Evolutionary conservation across 2,888 invertebrate species (phyloP).

Genomic region (Conistra vaccinii): DNA sequence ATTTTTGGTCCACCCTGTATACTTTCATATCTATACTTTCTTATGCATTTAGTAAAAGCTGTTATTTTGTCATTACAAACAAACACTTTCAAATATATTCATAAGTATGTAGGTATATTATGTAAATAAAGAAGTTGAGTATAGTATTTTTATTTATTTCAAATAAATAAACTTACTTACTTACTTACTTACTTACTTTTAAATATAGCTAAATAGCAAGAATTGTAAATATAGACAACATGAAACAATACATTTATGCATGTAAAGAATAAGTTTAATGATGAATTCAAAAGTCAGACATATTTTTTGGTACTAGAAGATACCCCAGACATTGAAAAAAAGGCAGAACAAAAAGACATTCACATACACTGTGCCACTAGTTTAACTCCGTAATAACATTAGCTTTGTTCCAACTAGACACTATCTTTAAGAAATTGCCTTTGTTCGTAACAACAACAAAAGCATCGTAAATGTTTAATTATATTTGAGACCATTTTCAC

Average conservation of each 20-base stretch:
- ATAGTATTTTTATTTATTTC: too few species aligned
- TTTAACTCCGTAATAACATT: conserved; percentile 29
- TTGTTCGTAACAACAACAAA: conserved; percentile 61
- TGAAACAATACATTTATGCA: not conserved
- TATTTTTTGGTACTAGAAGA: not conserved
- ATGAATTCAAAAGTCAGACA: not conserved
- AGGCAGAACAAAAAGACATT: too few species aligned
- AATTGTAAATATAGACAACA: not conserved
- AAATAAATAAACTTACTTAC: too few species aligned
- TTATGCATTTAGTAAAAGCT: too few species aligned
- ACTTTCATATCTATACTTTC: too few species aligned
- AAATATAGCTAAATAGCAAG: not conserved
- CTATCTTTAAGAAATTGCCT: conserved; percentile 43
- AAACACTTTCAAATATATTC: too few species aligned
- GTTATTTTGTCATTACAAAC: too few species aligned
- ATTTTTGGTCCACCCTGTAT: too few species aligned
- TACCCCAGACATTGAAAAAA: not conserved
- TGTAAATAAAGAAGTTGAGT: too few species aligned
- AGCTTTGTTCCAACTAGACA: conserved; percentile 39
- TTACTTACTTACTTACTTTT: too few species aligned
- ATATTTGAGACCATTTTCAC: conserved; percentile 56
- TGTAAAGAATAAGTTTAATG: not conserved
- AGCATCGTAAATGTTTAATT: conserved; percentile 59
- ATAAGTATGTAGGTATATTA: too few species aligned
- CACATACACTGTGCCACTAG: not conserved